Evolutionary conservation across 2,888 invertebrate species (phyloP), one percentile per base, ranked within the genome.

Genomic region (Amphimallon solstitiale): DNA sequence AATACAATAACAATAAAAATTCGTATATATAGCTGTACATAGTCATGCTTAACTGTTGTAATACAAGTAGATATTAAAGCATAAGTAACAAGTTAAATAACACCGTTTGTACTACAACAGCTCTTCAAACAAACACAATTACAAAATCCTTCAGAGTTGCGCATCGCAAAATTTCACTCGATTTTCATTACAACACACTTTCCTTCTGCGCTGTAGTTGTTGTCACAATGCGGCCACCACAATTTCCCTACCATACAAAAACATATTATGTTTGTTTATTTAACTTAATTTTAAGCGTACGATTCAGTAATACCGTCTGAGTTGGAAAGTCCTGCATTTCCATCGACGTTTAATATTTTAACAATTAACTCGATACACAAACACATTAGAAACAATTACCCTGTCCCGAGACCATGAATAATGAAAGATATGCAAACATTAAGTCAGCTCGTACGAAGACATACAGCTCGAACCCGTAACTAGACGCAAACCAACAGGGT

Each of bases 361-460:
- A 54, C 67, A 63, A 67, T 67, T 67, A 67, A 63, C 67, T 67
- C 63, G 63, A 67, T 67, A 67, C 63, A 63, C 59, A 67, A 67
- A 67, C 67, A 67, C 56, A 67, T 67, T 63, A 67, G 56, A 56
- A 49, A 63, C 67, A 67, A 67, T 67, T 67, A 67, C 63, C 51
- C 56, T 63, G 54, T 49, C 67, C 63, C 43, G 49, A 19, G 40
- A 29, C 34, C 60, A 51, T 67, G 67, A 63, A 67, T 67, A 67
- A 67, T 67, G 67, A 63, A 67, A 63, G 67, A 60, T 63, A 67
- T 59, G 63, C 56, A 67, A 67, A 63, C 67, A 66, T 60, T 51
- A 61, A 60, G 34, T 59, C 60, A 40, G 61, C 40, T 51, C 51
- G 14, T 66, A 61, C 45, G 66, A 66, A 66, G 61, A 66, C 66